Base-by-base conservation (phyloP, 2,797 vertebrate genomes). In the Sebastes steindachneri region DNA sequence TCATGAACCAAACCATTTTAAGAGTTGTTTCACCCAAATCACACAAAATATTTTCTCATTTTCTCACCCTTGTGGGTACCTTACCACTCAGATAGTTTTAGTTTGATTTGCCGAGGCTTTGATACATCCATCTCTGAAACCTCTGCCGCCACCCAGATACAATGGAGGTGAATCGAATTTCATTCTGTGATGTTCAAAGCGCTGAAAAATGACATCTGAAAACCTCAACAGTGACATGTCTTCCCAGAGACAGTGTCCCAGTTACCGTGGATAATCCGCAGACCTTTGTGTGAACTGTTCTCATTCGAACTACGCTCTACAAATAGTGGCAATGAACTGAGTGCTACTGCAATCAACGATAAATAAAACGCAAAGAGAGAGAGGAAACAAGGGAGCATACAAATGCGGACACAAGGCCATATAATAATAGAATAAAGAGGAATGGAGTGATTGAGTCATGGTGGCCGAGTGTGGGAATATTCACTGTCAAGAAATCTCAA, bases 251-350 rank as follows among this genome's bases (percentile, higher is more conserved):
- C n/a, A 14, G 15, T 53, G 66, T 55, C 59, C 68, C 9, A 68
- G 53, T 79, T 65, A 62, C 35, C 33, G 64, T 23, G 65, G 45
- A 77, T 66, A 68, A 79, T 86, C 54, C 45, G 19, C 48, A 81
- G 51, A 80, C 74, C 66, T 79, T 26, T 53, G 31, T 19, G 23
- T 80, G 78, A 85, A 74, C 68, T 41, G n/a, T 45, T 33, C 68
- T 68, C 28, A 33, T 70, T 82, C 33, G 37, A 73, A 57, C 28
- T 14, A 3, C 51, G 60, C 23, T 65, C 26, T 37, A 63, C 29
- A 87, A 71, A 70, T 29, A 33, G 11, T 60, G 45, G 23, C 25
- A 78, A 23, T 70, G 58, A 81, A 57, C 37, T 19, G 10, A 71
- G 63, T 55, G 37, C 37, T 19, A 21, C 26, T 54, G 9, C 58